Percentiles rank a stretch among this genome's conserved stretches.
Conservation (phyloP, 2,888 invertebrate genomes). For the Eudasyphora cyanicolor region DNA sequence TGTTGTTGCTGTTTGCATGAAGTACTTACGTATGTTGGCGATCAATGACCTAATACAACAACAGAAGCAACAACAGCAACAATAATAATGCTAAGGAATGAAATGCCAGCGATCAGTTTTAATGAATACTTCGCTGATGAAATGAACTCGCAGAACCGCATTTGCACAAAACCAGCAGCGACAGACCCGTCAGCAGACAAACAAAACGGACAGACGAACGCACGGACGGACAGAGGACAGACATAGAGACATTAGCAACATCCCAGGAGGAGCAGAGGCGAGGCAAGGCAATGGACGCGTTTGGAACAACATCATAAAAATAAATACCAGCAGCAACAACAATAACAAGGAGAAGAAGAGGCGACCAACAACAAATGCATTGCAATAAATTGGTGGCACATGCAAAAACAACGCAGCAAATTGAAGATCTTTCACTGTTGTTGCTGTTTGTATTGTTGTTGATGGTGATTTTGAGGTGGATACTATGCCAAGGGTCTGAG, state of each 20-base stretch:
- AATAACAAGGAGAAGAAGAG: conserved; percentile 31
- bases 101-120: conserved; percentile 55
- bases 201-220: conserved; percentile 14
- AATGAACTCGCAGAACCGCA: conserved; percentile 54
- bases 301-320: conserved; percentile 40
- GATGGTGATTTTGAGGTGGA: neutral
- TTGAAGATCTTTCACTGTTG: neutral
- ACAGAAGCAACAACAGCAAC: conserved; percentile 24
- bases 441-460: neutral
- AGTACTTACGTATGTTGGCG: conserved; percentile 56
- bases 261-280: no score
- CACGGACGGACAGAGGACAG: conserved; percentile 32
- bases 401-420: conserved; percentile 43
- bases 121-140: conserved; percentile 47
- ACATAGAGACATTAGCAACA: conserved; percentile 43
- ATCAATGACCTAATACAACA: conserved; percentile 60
- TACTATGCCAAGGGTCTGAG: neutral
- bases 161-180: conserved; percentile 27
- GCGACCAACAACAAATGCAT: conserved; percentile 38
- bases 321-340: conserved; percentile 36
- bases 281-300: conserved; percentile 34
- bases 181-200: conserved; percentile 38
- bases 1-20: neutral
- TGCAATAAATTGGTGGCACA: conserved; percentile 51
- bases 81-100: conserved; percentile 16